These are phyloP conservation scores for Callitettix versicolor DNA, from an alignment of 1,140 invertebrate genomes.

Conservation along the genomic window DNA sequence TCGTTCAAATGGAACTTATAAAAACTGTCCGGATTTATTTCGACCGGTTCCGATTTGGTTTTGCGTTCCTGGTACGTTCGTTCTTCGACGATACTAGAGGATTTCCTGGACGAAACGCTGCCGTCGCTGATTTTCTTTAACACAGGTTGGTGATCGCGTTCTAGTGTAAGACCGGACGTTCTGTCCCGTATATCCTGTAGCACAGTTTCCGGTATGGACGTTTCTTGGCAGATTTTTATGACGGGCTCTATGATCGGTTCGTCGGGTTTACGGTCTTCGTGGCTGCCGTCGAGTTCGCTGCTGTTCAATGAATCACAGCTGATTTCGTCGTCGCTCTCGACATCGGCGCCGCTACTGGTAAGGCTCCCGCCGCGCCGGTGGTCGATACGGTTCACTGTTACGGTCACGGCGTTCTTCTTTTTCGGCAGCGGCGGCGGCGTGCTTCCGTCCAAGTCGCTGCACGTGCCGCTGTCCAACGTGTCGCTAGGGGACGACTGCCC, in stretches of 20 bases:
- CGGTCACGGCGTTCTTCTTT: conserved; percentile 38
- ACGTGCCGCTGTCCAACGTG: conserved; percentile 68
- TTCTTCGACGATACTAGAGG: conserved; percentile 41
- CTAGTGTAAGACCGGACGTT: not conserved
- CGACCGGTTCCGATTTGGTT: conserved; percentile 19
- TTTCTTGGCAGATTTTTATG: not conserved
- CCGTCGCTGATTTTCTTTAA: not conserved
- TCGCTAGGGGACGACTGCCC: conserved; percentile 67
- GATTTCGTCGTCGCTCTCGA: conserved; percentile 38
- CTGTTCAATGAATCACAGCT: conserved; percentile 60
- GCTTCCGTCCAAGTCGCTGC: conserved; percentile 60
- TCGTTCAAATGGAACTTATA: conserved; percentile 76
- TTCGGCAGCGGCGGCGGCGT: conserved; percentile 53
- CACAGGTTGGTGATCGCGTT: not conserved
- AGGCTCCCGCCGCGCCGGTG: conserved; percentile 23
- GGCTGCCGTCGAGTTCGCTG: conserved; percentile 40
- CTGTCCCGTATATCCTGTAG: not conserved
- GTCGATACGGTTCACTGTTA: conserved; percentile 16
- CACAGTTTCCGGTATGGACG: too few relatives aligned
- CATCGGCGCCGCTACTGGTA: conserved; percentile 28
- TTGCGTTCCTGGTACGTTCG: conserved; percentile 54
- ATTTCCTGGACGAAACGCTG: not conserved
- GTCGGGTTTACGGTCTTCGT: conserved; percentile 20
- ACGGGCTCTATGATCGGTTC: not conserved
- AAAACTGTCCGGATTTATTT: conserved; percentile 37